Evolutionary conservation across 2,888 invertebrate species (phyloP), one percentile per base, ranked within the genome.

Genomic region (Plebejus melissa): DNA sequence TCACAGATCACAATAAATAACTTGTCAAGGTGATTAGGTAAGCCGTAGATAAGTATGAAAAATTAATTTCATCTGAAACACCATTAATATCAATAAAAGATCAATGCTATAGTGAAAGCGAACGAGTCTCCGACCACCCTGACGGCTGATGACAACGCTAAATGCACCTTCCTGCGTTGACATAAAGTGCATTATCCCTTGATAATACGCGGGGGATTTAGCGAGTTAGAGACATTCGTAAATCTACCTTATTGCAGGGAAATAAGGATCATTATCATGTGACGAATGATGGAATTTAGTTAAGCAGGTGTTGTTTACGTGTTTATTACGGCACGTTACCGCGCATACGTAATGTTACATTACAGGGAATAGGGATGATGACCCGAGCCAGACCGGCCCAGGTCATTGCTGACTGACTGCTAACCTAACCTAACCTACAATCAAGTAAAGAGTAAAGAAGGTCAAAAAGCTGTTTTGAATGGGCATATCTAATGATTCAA

Each of bases 21-120:
- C 65, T 65, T 65, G 65, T 65, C 65, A 65, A 32, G 65, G 13
- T 13, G 65, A 36, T 65, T 65, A 13, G 65, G 32, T 65, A 65
- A 65, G 65, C 65, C 13, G 65, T 65, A 65, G 65, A 65, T 65
- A 65, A 65, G 65, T 65, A 65, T 65, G 65, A 65, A 65, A 65
- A 65, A 65, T 65, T 65, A 65, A 36, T 65, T 65, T 65, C 71
- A 22, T 71, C 71, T 41, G 46, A 54, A 72, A 72, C 50, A 54
- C 50, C 72, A 72, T 72, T 54, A 54, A 54, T 72, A 72, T 72
- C 50, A 72, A 72, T 72, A 28, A 72, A 50, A 72, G 50, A 72
- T 72, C 71, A 46, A 71, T 71, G 71, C n/a, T 70, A 69, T n/a
- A 16, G 72, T 50, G 72, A 72, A 72, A 72, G 72, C 50, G 54